These are phyloP conservation scores for Ceyx erithaca DNA, from an alignment of 2,797 vertebrate genomes.

Conservation along the genomic window DNA sequence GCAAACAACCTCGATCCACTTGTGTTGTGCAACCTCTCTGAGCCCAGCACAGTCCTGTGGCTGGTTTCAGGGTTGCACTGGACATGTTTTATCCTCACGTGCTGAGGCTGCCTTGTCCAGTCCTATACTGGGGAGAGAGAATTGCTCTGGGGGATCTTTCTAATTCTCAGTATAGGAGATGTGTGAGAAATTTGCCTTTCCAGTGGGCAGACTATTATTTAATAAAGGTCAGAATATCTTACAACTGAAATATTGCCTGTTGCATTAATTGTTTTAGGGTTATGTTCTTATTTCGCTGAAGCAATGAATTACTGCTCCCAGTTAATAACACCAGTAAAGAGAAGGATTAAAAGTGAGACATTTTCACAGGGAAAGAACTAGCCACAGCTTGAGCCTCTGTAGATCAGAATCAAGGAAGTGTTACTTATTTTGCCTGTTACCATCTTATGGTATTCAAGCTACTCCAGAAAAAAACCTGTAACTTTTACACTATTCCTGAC, in stretches of 20 bases:
- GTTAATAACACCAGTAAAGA: not conserved
- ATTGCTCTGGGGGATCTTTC: not conserved
- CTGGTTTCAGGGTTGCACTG: not conserved
- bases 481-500: not conserved
- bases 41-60: not conserved
- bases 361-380: not conserved
- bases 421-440: not conserved
- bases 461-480: not conserved
- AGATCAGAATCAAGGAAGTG: not conserved
- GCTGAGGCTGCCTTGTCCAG: not conserved
- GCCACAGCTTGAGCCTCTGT: not conserved
- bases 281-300: not conserved
- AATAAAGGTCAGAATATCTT: not conserved
- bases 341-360: not conserved
- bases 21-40: not conserved
- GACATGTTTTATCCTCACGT: accelerated
- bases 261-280: not conserved
- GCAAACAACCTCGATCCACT: not conserved
- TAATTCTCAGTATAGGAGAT: not conserved
- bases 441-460: not conserved
- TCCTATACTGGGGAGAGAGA: not conserved
- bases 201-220: not conserved
- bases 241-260: not conserved
- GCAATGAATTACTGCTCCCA: not conserved
- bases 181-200: not conserved